Conservation (phyloP, 2,113 vertebrate species). For the Lepisosteus oculatus region DNA sequence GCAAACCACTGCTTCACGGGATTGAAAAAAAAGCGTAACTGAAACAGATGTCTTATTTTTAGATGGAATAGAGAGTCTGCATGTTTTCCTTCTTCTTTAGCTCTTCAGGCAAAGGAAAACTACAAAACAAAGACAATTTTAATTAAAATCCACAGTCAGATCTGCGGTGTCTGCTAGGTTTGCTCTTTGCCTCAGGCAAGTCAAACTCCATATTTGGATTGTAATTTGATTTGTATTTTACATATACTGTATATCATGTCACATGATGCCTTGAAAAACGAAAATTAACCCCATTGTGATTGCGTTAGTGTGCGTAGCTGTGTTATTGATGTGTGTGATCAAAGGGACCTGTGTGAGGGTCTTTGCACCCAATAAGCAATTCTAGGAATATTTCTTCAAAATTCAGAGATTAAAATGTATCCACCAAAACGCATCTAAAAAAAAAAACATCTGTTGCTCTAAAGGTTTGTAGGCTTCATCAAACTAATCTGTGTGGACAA, state of each 20-base stretch:
- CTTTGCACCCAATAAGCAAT: neutral
- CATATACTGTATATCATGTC: neutral
- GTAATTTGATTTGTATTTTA: neutral
- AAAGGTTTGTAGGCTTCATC: conserved; percentile 58
- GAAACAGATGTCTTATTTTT: too few relatives aligned
- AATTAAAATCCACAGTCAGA: neutral
- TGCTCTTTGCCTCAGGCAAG: neutral
- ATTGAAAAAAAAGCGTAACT: too few relatives aligned
- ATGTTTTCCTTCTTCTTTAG: neutral
- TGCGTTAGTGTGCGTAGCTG: neutral
- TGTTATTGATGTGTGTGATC: conserved; percentile 2
- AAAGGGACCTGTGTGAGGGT: neutral
- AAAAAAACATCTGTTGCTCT: conserved; percentile 46
- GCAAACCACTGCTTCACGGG: neutral
- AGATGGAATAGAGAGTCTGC: neutral
- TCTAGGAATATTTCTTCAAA: conserved; percentile 44
- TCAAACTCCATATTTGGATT: neutral
- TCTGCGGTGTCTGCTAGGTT: neutral
- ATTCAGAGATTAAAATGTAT: conserved; percentile 46
- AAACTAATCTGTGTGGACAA: conserved; percentile 53
- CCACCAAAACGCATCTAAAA: conserved; percentile 11
- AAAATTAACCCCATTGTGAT: neutral
- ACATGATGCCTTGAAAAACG: neutral
- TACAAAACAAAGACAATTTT: neutral
- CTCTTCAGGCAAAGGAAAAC: neutral